Evolutionary conservation across 1,140 invertebrate species (phyloP), one percentile per base, ranked within the genome.

Genomic region (Leptinotarsa texana): DNA sequence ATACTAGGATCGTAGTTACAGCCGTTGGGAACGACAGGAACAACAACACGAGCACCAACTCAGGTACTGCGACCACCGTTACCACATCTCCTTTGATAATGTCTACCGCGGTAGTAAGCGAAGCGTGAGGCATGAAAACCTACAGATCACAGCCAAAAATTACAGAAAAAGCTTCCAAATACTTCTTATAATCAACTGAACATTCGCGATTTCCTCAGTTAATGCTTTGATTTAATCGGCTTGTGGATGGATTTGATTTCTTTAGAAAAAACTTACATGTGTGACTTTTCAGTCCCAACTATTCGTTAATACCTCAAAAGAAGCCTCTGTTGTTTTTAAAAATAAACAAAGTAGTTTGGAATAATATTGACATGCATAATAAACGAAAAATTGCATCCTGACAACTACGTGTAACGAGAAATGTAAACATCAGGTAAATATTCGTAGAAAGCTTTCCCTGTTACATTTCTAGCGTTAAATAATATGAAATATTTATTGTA

Each of bases 381-480:
- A 18, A 57, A 57, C 51, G n/a, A 18, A 17, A 15, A 57, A 15
- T 18, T 17, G 51, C 17, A 57, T 18, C 51, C 51, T 17, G 15
- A 57, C 51, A 57, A 57, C 15, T 57, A 57, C 51, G n/a, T 17
- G n/a, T 57, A 57, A 57, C 51, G n/a, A 57, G 51, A 17, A 57
- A 57, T 57, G 51, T 57, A 57, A 57, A 57, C 51, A 57, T 57
- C 51, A 57, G n/a, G 51, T 57, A 57, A 57, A 57, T 57, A 57
- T 57, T 57, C 51, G 51, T 57, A 57, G 51, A 57, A 57, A 57
- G 51, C 51, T 57, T 57, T 57, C 51, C 51, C 51, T 57, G 51
- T 57, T 57, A 57, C 51, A 57, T 57, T 57, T 57, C 51, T 5
- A 57, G 51, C 51, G 51, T 57, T 57, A 15, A 57, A 57, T 42